Percentiles rank a stretch among this genome's conserved stretches.
Conservation (phyloP, 2,113 vertebrate genomes). For the Ailurus styani region DNA sequence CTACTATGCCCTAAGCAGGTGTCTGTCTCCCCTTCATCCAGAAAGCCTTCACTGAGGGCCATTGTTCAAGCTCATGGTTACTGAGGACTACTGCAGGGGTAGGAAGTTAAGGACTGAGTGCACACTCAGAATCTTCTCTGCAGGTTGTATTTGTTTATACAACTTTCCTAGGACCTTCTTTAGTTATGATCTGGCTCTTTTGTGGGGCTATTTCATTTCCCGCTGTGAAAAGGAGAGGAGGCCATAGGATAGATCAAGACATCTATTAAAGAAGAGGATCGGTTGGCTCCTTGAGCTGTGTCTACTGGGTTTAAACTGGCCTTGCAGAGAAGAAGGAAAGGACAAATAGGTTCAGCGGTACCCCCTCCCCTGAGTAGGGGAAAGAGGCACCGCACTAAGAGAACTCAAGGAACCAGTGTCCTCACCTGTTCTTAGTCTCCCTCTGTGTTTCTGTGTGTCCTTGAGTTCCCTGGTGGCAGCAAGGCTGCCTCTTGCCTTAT, state of each 20-base stretch:
- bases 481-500: not conserved
- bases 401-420: not conserved
- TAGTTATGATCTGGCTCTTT: not conserved
- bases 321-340: not conserved
- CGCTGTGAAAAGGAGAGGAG: not conserved
- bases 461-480: not conserved
- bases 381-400: not conserved
- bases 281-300: not conserved
- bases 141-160: not conserved
- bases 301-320: not conserved
- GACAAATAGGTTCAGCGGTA: not conserved
- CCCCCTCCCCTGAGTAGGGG: not conserved
- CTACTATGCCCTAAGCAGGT: not conserved
- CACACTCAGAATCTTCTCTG: not conserved
- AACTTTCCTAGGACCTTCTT: no score
- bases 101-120: not conserved
- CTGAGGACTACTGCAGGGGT: no score
- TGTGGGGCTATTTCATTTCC: not conserved
- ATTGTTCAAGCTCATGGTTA: not conserved
- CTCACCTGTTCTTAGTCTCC: not conserved
- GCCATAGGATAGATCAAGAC: not conserved
- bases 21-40: not conserved
- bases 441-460: not conserved
- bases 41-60: not conserved
- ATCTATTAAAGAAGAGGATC: not conserved